Percentiles rank a stretch among this genome's conserved stretches.
These are phyloP conservation scores for Phalacrocorax carbo DNA, from an alignment of 2,113 vertebrate genomes.

Conservation along the genomic window DNA sequence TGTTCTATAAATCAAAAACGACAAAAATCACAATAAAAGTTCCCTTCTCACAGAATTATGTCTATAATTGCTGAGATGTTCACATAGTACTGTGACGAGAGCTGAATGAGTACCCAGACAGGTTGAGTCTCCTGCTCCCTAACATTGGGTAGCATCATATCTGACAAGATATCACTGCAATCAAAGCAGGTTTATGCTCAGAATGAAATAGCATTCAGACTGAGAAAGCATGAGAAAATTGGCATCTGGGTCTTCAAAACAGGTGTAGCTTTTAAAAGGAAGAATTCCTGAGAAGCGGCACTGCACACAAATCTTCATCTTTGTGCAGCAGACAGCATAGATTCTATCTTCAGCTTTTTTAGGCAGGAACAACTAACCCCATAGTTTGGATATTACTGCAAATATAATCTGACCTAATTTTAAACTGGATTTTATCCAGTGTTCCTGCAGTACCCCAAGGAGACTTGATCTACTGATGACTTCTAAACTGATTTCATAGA, in stretches of 20 bases:
- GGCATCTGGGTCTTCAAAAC: neutral
- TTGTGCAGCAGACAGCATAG: neutral
- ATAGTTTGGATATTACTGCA: neutral
- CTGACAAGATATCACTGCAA: neutral
- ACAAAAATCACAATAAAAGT: neutral
- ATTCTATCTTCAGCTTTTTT: conserved; percentile 6
- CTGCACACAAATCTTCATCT: neutral
- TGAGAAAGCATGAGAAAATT: neutral
- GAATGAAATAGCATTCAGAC: neutral
- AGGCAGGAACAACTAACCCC: conserved; percentile 12
- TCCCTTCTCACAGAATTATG: neutral
- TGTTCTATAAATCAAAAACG: neutral
- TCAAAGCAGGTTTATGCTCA: neutral
- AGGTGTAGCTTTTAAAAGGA: neutral
- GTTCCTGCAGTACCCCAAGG: conserved; percentile 36
- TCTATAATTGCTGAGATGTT: neutral
- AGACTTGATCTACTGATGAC: conserved; percentile 5
- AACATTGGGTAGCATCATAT: neutral
- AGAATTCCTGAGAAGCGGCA: neutral
- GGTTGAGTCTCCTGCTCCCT: neutral
- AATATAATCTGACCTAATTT: conserved; percentile 42
- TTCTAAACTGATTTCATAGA: conserved; percentile 38
- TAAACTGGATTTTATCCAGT: conserved; percentile 48
- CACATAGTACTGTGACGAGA: neutral
- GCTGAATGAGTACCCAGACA: neutral